Conservation (phyloP, 2,888 invertebrate genomes). For the Corbicula japonica region DNA sequence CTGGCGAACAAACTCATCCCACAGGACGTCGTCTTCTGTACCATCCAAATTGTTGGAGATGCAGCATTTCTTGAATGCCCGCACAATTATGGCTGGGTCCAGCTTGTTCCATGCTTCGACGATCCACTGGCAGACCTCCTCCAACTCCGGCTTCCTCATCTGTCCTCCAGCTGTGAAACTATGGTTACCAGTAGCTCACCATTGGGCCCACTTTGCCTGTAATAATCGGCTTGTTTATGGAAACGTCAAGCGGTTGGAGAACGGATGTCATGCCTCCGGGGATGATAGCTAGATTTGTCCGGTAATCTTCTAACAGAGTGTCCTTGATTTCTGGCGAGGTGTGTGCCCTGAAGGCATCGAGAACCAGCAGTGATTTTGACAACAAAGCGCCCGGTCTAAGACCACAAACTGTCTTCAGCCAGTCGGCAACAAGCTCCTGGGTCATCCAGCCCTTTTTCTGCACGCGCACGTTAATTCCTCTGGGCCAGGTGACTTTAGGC, state of each 20-base stretch:
- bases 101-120: conserved; percentile 43
- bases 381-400: conserved; percentile 24
- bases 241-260: conserved; percentile 43
- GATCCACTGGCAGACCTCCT: conserved; percentile 39
- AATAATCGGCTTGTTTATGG: conserved; percentile 40
- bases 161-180: conserved; percentile 3
- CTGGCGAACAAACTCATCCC: background rate
- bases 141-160: conserved; percentile 35
- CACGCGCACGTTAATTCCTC: background rate
- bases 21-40: conserved; percentile 28
- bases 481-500: conserved; percentile 13
- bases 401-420: conserved; percentile 40
- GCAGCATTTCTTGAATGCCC: conserved; percentile 44
- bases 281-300: conserved; percentile 40
- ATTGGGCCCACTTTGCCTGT: conserved; percentile 3
- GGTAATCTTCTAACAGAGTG: no score
- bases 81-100: conserved; percentile 27
- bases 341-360: conserved; percentile 44
- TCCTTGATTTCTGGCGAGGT: no score
- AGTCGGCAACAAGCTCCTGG: conserved; percentile 30
- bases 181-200: conserved; percentile 16
- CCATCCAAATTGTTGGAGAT: conserved; percentile 46
- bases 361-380: conserved; percentile 24
- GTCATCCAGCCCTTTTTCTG: conserved; percentile 45
- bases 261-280: conserved; percentile 40